phyloP scores from a whole-genome alignment of 2,888 invertebrate genomes.

The Cheilosia variabilis region DNA sequence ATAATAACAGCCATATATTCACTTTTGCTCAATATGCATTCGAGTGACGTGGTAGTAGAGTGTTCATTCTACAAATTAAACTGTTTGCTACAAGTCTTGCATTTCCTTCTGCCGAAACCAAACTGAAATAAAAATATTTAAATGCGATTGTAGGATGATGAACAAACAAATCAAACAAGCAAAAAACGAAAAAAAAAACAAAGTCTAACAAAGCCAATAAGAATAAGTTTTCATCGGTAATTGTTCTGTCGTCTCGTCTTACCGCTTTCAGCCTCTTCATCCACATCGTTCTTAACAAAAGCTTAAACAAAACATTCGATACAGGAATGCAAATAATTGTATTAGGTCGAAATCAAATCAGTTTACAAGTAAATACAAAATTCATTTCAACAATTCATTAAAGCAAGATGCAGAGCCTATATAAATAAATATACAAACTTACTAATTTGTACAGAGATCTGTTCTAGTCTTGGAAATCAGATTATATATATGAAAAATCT shows the following conservation, averaged over 20 bases:
- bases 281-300: constrained; percentile 75
- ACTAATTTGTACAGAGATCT: constrained; percentile 13
- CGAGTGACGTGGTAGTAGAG: constrained; percentile 46
- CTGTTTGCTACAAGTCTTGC: constrained; percentile 71
- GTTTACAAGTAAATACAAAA: constrained; percentile 10
- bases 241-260: constrained; percentile 55
- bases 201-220: constrained; percentile 15
- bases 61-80: constrained; percentile 71
- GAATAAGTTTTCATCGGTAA: constrained; percentile 28
- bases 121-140: constrained; percentile 72
- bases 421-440: constrained; percentile 15
- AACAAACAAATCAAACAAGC: constrained; percentile 22
- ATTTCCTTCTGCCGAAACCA: constrained; percentile 71
- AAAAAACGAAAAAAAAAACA: not conserved
- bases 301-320: constrained; percentile 74
- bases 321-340: constrained; percentile 38
- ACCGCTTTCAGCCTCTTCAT: constrained; percentile 75
- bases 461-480: constrained; percentile 19
- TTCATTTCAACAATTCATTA: constrained; percentile 2
- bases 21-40: constrained; percentile 55
- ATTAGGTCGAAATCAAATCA: constrained; percentile 17
- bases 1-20: constrained; percentile 49
- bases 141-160: constrained; percentile 47
- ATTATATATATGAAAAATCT: constrained; percentile 1
- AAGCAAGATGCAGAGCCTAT: constrained; percentile 40